Evolutionary conservation across 2,888 invertebrate species (phyloP), one percentile per base, ranked within the genome.

Genomic region (Urechis unicinctus): DNA sequence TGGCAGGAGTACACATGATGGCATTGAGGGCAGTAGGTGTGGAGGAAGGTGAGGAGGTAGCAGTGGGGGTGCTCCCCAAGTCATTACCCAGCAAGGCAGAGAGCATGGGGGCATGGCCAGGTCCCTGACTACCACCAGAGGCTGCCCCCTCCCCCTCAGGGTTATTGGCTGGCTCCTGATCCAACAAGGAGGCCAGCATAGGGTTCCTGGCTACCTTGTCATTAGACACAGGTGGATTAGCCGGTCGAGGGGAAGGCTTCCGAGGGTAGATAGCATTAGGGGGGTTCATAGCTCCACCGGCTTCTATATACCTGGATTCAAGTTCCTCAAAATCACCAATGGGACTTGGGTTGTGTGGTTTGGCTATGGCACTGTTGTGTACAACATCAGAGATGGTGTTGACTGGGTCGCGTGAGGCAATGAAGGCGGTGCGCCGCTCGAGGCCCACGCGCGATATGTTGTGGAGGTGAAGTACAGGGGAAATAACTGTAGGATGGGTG

Each of bases 131-230:
- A 17, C 36, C 17, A 9, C 17, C 9, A 9, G 36, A 36, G 36
- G 9, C 36, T 17, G 9, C 9, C 17, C 9, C 9, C 36, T 13
- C 36, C 9, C 9, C 36, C 9, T 9, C 9, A 13, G 36, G 36
- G 36, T 17, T 36, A 13, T 9, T 17, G 17, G 9, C 17, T 9
- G 9, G 9, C 36, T 36, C 36, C 46, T 69, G 67, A 55, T 75
- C 75, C 31, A 77, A 62, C 22, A 75, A 62, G 25, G 67, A 71
- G 17, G 74, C 72, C 50, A 77, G 61, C 51, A 75, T 65, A 1
- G 75, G 71, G 60, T 71, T 74, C 50, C 64, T 68, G 22, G 63
- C 62, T 26, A 68, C 64, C 51, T 62, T 61, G 46, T 65, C 62
- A 9, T 9, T 13, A 13, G 36, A 36, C 9, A 17, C 17, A 9